Evolutionary conservation across 2,113 vertebrate species (phyloP), one percentile per base, ranked within the genome.

Genomic region (Coreoperca whiteheadi): DNA sequence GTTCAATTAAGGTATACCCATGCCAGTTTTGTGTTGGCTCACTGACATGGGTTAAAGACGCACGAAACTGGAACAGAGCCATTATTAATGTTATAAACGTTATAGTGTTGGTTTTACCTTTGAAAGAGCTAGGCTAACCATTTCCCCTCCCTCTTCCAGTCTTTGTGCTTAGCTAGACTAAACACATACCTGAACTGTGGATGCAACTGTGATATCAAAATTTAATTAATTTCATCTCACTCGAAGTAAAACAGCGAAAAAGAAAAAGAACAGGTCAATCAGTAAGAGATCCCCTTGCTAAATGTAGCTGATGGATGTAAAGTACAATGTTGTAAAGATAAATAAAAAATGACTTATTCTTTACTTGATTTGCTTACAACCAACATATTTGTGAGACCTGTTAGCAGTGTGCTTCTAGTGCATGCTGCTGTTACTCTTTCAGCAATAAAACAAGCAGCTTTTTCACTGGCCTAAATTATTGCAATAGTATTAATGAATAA

Each of bases 111-210:
- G 56, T 77, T 64, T 69, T 18, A 77, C 9, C 66, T 74, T 79
- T 37, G 28, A 43, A 39, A 70, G 56, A 28, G 48, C 11, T 25
- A 37, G 9, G 39, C 7, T 18, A 53, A 68, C 48, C 12, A 46
- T 74, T 54, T 32, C 86, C 63, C n/a, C 30, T 16, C 30, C 43
- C n/a, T 34, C 74, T 61, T 74, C 75, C 85, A 64, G 63, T 80
- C 81, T 77, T 81, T 77, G 71, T 77, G 48, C 66, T 37, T 16
- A 34, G 18, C 54, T 54, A 74, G 76, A 61, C 54, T 88, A 64
- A 30, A 74, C 68, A 85, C 34, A 77, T 43, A 41, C n/a, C 7
- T n/a, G 48, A 59, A 32, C 12, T 2, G 2, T 43, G 43, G 54
- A 53, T 41, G 71, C 64, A 59, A 23, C 20, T 9, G 12, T 48